Evolutionary conservation across 2,888 invertebrate genomes (phyloP).

Genomic region (Calephelis perditalis): DNA sequence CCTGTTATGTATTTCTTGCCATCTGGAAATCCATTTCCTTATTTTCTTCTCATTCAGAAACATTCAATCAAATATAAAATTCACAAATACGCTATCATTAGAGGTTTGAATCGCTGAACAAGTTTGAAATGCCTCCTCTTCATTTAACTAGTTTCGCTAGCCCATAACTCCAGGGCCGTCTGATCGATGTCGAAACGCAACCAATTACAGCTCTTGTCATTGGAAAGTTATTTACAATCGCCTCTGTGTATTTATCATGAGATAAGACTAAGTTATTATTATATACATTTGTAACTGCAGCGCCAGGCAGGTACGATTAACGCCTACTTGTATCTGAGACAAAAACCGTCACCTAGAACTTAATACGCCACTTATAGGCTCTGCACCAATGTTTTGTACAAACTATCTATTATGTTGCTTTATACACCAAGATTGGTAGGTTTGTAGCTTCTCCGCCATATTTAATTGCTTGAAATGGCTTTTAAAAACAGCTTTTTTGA

Average conservation of each 20-base stretch:
- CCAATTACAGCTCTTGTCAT: slow-evolving; percentile 63
- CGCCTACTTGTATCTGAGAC: slow-evolving; percentile 23
- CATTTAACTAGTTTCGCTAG: slow-evolving; percentile 39
- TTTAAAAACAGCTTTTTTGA: background rate
- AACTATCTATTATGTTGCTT: slow-evolving; percentile 18
- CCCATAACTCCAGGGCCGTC: slow-evolving; percentile 39
- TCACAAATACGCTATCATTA: slow-evolving; percentile 7
- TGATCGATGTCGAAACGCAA: slow-evolving; percentile 52
- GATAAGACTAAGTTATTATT: slow-evolving; percentile 50
- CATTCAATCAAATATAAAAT: too few species aligned
- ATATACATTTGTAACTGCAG: slow-evolving; percentile 36
- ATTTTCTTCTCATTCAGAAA: too few species aligned
- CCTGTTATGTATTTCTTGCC: too few species aligned
- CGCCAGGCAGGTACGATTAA: slow-evolving; percentile 20
- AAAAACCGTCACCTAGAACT: slow-evolving; percentile 25
- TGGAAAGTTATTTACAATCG: slow-evolving; percentile 58
- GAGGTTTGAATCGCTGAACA: slow-evolving; percentile 22
- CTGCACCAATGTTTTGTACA: slow-evolving; percentile 15
- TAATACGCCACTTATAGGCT: slow-evolving; percentile 19
- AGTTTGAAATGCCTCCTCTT: slow-evolving; percentile 25
- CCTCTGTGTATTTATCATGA: slow-evolving; percentile 54
- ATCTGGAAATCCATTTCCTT: too few species aligned
- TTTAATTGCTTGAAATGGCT: background rate
- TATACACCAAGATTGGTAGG: background rate
- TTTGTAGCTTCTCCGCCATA: background rate